Base-by-base conservation (phyloP, 2,797 vertebrate species). In the Spondyliosoma cantharus region DNA sequence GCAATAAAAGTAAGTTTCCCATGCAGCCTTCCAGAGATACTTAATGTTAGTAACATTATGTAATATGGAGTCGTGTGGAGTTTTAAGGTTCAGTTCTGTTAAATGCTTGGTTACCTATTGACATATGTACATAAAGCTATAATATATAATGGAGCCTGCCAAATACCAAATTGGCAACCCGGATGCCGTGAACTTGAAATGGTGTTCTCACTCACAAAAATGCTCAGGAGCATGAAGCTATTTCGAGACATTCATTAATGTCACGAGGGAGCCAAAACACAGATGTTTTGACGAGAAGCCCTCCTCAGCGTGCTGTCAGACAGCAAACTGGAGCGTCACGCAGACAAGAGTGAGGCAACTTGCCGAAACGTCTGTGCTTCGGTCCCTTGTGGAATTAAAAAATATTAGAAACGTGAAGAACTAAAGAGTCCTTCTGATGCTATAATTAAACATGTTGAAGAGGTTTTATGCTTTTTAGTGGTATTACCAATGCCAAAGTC, bases 161-260 rank as follows among this genome's bases (percentile, higher is more conserved):
- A 42, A 32, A 25, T 20, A 48, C 0, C 29, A 22, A 37, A 24
- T n/a, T 1, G 4, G 1, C 37, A 43, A 76, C 71, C 9, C 48
- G 61, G 82, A 64, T 46, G 37, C 27, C 37, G 65, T 74, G 11
- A 74, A 82, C 43, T 46, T 80, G 62, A 74, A 76, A 73, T 78
- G 45, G 24, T 53, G 24, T 80, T 81, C 50, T 50, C 19, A 42
- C 43, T 69, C 14, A 37, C 65, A 80, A 76, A 76, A 37, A 71
- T 48, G 49, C 79, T 72, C 20, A 4, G 17, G 43, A 70, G 59
- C 59, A 71, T 15, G 48, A 50, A 71, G 67, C 65, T 67, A 72
- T 82, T 87, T 85, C 62, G 58, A 84, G 63, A 74, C 37, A 65
- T 80, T 81, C 70, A 80, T 86, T 82, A 77, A 79, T 65, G 24